A percentile compares a stretch with the other conserved stretches of the same genome.
Evolutionary conservation across 1,140 invertebrate species (phyloP).

Genomic region (Neodiprion fabricii): DNA sequence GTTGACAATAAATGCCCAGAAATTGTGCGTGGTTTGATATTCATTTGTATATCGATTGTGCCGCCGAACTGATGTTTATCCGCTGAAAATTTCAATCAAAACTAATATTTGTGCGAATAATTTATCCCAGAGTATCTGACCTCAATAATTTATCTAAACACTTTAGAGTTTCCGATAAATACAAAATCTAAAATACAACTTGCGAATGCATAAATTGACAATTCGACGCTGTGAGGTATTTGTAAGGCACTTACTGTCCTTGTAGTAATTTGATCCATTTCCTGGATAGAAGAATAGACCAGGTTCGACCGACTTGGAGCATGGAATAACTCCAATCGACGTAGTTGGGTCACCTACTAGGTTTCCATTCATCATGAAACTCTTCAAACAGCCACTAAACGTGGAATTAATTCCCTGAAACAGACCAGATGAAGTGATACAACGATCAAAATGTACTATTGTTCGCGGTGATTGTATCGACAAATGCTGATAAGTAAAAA

Average conservation of each 20-base stretch:
- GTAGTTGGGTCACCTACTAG: constrained; percentile 65
- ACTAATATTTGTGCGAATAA: neutral
- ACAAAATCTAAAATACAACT: constrained; percentile 5
- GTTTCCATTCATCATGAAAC: constrained; percentile 77
- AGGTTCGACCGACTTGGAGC: constrained; percentile 82
- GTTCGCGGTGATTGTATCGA: neutral
- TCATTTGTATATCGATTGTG: constrained; percentile 81
- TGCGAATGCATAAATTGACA: neutral
- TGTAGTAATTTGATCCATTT: constrained; percentile 70
- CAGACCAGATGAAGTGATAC: constrained; percentile 13
- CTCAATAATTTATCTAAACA: neutral
- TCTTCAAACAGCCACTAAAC: constrained; percentile 88
- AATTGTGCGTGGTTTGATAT: constrained; percentile 85
- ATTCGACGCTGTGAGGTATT: neutral
- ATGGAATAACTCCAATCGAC: constrained; percentile 74
- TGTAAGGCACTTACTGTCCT: constrained; percentile 63
- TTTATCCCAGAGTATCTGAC: neutral
- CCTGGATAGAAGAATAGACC: constrained; percentile 87
- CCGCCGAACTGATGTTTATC: constrained; percentile 81
- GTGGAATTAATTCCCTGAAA: constrained; percentile 67
- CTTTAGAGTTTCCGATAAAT: too few species aligned
- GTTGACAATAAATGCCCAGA: constrained; percentile 85
- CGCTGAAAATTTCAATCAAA: constrained; percentile 38
- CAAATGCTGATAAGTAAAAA: constrained; percentile 15
- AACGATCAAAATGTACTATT: neutral